A percentile compares a stretch with the other conserved stretches of the same genome.
phyloP scores from a whole-genome alignment of 2,113 vertebrate species.

The Myodes glareolus region DNA sequence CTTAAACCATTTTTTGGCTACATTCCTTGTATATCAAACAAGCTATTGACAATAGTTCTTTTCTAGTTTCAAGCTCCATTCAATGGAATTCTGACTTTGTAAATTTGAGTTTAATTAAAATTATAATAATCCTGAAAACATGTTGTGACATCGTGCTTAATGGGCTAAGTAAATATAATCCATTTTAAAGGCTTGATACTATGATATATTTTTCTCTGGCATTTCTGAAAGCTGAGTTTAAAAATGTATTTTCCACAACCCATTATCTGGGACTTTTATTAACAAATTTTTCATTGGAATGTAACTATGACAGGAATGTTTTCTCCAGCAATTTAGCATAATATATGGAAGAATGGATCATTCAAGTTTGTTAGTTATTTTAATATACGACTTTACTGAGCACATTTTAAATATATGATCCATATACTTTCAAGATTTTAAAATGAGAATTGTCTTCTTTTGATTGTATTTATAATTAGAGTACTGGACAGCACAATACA shows the following conservation, averaged over 20 bases:
- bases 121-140: conserved; percentile 44
- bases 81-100: not conserved
- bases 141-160: not conserved
- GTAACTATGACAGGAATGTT: conserved; percentile 40
- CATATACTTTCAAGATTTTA: not conserved
- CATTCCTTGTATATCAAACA: not conserved
- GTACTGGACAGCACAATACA: not conserved
- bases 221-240: conserved; percentile 55
- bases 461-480: not conserved
- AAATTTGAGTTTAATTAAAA: conserved; percentile 55
- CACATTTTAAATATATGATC: not conserved
- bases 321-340: conserved; percentile 46
- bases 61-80: not conserved
- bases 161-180: conserved; percentile 41
- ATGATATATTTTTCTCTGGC: conserved; percentile 55
- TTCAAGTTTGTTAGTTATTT: not conserved
- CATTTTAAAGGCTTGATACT: not conserved
- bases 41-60: not conserved
- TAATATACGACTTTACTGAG: not conserved
- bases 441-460: not conserved
- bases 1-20: not conserved
- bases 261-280: conserved; percentile 47
- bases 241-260: conserved; percentile 53
- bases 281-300: conserved; percentile 68
- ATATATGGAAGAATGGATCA: not conserved